Conservation (phyloP, 1,140 invertebrate genomes). For the Tetramorium parvispinum region DNA sequence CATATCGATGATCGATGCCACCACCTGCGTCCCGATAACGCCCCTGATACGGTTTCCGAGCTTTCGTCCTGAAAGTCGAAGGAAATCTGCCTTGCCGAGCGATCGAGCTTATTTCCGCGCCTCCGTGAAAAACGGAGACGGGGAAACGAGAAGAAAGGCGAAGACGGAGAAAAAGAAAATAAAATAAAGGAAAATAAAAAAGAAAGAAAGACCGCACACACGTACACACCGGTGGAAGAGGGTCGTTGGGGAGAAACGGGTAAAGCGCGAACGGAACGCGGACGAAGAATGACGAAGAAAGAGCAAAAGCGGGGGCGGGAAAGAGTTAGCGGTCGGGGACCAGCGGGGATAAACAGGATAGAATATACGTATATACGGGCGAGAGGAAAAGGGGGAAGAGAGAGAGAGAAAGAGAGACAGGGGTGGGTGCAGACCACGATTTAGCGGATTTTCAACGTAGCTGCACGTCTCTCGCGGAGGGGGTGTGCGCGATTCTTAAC, state of each 20-base stretch:
- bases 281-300: conserved; percentile 50
- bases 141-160: conserved; percentile 17
- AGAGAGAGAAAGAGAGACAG: neutral
- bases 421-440: conserved; percentile 61
- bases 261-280: conserved; percentile 50
- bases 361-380: neutral
- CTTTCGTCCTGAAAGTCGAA: conserved; percentile 17
- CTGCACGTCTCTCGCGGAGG: conserved; percentile 55
- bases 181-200: conserved; percentile 51
- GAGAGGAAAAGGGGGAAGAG: neutral
- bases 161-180: conserved; percentile 44
- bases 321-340: neutral
- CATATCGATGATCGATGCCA: conserved; percentile 45
- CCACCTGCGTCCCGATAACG: conserved; percentile 30
- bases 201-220: neutral
- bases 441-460: conserved; percentile 73
- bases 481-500: conserved; percentile 73
- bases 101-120: conserved; percentile 44
- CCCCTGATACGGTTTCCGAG: conserved; percentile 26
- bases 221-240: neutral
- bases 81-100: conserved; percentile 14
- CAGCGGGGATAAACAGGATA: conserved; percentile 6
- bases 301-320: neutral
- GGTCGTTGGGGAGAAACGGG: conserved; percentile 6
- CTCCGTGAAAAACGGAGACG: conserved; percentile 14